phyloP scores from a whole-genome alignment of 1,140 invertebrate species.

The Tetranychus urticae region DNA sequence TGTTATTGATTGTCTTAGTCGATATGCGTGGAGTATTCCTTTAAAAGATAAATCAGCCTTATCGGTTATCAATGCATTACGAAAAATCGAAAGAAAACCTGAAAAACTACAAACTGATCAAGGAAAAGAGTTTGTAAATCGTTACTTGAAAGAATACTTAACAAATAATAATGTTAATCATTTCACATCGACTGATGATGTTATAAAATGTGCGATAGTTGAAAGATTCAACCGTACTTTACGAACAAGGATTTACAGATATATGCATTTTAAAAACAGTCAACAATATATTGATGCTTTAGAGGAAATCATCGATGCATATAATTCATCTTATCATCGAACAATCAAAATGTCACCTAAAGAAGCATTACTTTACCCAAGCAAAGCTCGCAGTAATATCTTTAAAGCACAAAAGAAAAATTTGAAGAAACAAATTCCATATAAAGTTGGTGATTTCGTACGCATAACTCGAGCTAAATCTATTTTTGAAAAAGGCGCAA shows the following conservation, averaged over 20 bases:
- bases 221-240: slow-evolving; percentile 25
- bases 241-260: slow-evolving; percentile 7
- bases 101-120: slow-evolving; percentile 2
- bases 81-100: neutral
- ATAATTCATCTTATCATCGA: slow-evolving; percentile 9
- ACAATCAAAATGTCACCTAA: neutral
- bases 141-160: slow-evolving; percentile 16
- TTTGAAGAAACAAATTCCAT: neutral
- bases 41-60: no score
- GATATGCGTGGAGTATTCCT: no score
- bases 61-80: no score
- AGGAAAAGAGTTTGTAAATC: slow-evolving; percentile 7
- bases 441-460: neutral
- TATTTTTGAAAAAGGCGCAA: neutral
- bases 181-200: slow-evolving; percentile 18
- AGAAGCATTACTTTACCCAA: neutral
- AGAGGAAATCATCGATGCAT: slow-evolving; percentile 9
- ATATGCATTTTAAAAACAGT: neutral
- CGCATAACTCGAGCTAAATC: neutral
- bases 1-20: no score
- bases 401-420: neutral
- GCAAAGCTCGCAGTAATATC: neutral
- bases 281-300: neutral
- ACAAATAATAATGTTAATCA: slow-evolving; percentile 19
- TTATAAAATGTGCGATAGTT: slow-evolving; percentile 22